A percentile compares a stretch with the other conserved stretches of the same genome.
These are phyloP conservation scores for Gallinago undulata DNA, from an alignment of 2,113 vertebrate genomes.

Conservation along the genomic window DNA sequence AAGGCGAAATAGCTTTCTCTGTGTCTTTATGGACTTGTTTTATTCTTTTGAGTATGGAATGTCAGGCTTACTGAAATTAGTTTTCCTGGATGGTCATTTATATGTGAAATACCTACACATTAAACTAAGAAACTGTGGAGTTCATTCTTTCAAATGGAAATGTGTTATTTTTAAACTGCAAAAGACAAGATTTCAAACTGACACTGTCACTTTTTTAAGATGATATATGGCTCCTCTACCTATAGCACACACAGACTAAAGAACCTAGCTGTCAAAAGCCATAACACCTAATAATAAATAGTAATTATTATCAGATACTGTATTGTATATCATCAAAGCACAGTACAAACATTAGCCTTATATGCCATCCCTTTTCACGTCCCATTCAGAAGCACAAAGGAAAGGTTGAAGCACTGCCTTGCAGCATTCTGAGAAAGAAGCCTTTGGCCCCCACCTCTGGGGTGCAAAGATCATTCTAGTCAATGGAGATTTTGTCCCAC, in stretches of 20 bases:
- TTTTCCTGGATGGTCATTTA: slow-evolving; percentile 40
- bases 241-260: background rate
- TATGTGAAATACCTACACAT: slow-evolving; percentile 35
- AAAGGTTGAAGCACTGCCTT: background rate
- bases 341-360: background rate
- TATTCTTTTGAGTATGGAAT: slow-evolving; percentile 12
- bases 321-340: background rate
- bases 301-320: background rate
- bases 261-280: background rate
- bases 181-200: slow-evolving; percentile 21
- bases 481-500: background rate
- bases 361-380: background rate
- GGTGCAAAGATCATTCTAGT: background rate
- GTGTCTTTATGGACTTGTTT: slow-evolving; percentile 18
- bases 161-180: slow-evolving; percentile 23
- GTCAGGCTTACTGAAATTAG: background rate
- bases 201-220: background rate
- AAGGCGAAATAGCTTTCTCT: slow-evolving; percentile 31
- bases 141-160: slow-evolving; percentile 46
- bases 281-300: background rate
- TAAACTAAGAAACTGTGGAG: slow-evolving; percentile 5
- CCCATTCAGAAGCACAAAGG: background rate
- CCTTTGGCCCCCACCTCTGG: background rate
- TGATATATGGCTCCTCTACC: background rate
- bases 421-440: background rate